Evolutionary conservation across 1,140 invertebrate genomes (phyloP).

Genomic region (Meloidogyne chitwoodi): DNA sequence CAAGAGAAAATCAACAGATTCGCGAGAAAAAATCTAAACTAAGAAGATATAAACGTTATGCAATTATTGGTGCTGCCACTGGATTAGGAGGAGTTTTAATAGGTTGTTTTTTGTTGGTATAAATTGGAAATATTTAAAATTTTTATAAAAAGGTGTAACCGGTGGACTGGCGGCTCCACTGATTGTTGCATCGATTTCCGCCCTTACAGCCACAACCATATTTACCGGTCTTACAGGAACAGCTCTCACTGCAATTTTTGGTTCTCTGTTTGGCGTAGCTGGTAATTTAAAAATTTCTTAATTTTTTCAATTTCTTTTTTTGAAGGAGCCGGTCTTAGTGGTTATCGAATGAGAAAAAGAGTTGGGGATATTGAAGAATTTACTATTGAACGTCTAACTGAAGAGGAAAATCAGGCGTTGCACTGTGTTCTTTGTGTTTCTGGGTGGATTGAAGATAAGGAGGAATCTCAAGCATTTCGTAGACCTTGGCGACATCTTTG

Average conservation of each 20-base stretch:
- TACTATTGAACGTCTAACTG: constrained; percentile 61
- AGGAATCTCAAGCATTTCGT: constrained; percentile 48
- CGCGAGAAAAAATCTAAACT: constrained; percentile 58
- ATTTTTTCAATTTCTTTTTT: not conserved
- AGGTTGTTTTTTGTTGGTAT: constrained; percentile 41
- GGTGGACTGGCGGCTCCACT: constrained; percentile 64
- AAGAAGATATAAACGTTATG: constrained; percentile 62
- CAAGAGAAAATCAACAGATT: constrained; percentile 37
- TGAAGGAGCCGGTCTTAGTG: constrained; percentile 61
- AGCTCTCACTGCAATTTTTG: constrained; percentile 59
- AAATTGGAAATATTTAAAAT: constrained; percentile 14
- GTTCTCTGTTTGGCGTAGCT: constrained; percentile 63
- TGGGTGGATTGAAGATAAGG: constrained; percentile 55
- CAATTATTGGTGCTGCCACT: constrained; percentile 62
- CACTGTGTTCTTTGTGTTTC: constrained; percentile 40
- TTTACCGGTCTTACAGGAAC: constrained; percentile 1
- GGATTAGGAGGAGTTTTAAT: constrained; percentile 63
- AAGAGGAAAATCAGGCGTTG: constrained; percentile 22
- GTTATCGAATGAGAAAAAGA: constrained; percentile 62
- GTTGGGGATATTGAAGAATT: constrained; percentile 65
- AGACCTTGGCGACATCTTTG: constrained; percentile 66
- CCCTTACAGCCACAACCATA: constrained; percentile 12
- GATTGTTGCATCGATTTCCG: constrained; percentile 23
- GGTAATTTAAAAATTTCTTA: constrained; percentile 46
- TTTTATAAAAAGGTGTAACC: constrained; percentile 61